These are phyloP conservation scores for Hydra vulgaris DNA, from an alignment of 30 jellyfish, hydroid and myxozoan species.

Conservation along the genomic window DNA sequence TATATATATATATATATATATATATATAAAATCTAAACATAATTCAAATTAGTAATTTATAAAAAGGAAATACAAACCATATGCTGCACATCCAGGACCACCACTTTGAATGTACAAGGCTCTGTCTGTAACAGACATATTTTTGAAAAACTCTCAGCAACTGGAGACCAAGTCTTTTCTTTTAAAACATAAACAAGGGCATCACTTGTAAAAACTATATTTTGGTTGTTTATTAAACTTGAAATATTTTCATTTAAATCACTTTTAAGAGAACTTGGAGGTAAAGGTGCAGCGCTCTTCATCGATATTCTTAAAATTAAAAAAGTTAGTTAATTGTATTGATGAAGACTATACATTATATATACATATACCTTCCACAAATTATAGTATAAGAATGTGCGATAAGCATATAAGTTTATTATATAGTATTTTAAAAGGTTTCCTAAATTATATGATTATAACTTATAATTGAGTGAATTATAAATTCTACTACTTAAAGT, in stretches of 20 bases:
- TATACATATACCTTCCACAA: too few relatives aligned
- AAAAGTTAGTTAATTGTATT: not conserved
- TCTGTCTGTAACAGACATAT: not conserved
- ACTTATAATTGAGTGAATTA: too few relatives aligned
- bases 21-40: too few relatives aligned
- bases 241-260: not conserved
- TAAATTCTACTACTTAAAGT: too few relatives aligned
- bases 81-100: not conserved
- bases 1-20: too few relatives aligned
- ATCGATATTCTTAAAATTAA: not conserved
- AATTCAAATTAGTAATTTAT: too few relatives aligned
- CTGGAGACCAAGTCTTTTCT: not conserved
- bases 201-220: not conserved
- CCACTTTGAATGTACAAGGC: not conserved
- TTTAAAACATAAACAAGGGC: not conserved
- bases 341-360: too few relatives aligned
- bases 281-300: constrained; percentile 25
- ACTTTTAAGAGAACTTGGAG: constrained; percentile 14
- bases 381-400: too few relatives aligned
- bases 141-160: not conserved
- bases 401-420: too few relatives aligned
- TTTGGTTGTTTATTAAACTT: not conserved
- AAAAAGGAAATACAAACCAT: not conserved
- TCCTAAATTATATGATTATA: too few relatives aligned
- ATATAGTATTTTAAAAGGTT: too few relatives aligned